Base-by-base conservation (phyloP, 2,113 vertebrate genomes). In the Pholis gunnellus region DNA sequence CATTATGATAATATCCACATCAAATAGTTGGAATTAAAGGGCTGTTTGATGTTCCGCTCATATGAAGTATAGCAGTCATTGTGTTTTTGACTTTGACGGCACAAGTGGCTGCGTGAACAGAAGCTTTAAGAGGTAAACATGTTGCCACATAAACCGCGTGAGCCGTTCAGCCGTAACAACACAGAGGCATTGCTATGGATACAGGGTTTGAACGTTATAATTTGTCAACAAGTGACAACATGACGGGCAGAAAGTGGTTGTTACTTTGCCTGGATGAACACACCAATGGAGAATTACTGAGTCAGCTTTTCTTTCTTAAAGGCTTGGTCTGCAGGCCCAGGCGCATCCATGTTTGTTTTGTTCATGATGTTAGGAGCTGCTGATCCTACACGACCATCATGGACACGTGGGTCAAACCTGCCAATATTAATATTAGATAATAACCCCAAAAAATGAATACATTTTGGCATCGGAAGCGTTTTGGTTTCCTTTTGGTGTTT, bases 181-280 rank as follows among this genome's bases (percentile, higher is more conserved):
- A 38, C 5, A 14, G 48, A 75, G 69, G 6, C 22, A 56, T 73
- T 34, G 59, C 69, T 76, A 20, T 59, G 56, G 74, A 72, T 72
- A 72, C 76, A 13, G 75, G 48, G 48, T 73, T 77, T 74, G 27
- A 84, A 87, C 50, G 4, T 66, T 85, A 40, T 78, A 74, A 88
- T 91, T 81, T 85, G 69, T 83, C 74, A 81, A 82, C 86, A 84
- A 69, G 88, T 87, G 75, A 75, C 73, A 72, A 73, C 86, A 86
- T 25, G 72, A 71, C 63, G 15, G 5, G 56, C 64, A 52, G 44
- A 75, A 66, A 72, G 84, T 10, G 38, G 22, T 79, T 79, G 68
- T 76, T 85, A 71, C 52, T 56, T 65, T 40, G 86, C 50, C 42
- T 38, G 6, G 42, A 52, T 83, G 36, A 85, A 67, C 22, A 31